Base-by-base conservation (phyloP, 2,797 vertebrate genomes). In the Tolypeutes matacus region DNA sequence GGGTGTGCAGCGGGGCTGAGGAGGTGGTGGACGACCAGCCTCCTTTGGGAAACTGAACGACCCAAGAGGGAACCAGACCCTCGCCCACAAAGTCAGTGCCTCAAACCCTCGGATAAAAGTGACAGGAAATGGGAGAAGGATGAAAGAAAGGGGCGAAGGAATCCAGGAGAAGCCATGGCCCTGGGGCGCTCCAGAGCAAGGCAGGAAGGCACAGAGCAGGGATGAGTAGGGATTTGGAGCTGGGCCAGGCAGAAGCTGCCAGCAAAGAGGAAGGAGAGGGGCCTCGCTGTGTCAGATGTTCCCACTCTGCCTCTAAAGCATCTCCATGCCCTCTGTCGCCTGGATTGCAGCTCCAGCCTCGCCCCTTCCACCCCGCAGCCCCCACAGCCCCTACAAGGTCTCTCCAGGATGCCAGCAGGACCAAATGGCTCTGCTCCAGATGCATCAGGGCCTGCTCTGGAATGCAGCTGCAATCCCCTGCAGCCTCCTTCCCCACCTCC, bases 351-450 rank as follows among this genome's bases (percentile, higher is more conserved):
- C 46, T 56, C 69, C 31, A 86, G 70, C 7, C 53, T 49, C 36
- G 6, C 29, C 51, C 7, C 65, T 53, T 39, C 69, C 8, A 58
- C 53, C 51, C 64, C 4, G 27, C 36, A 9, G 46, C 12, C 1
- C 5, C 18, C 7, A 14, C 27, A 34, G 36, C 2, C 58, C n/a
- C 49, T 17, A 3, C 3, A 4, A 2, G 65, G 2, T 4, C 4
- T 75, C 81, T 90, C 42, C 53, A 36, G 15, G 36, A 23, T 25
- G 29, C 7, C 7, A 15, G 27, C 13, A 46, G 3, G 2, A 58
- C 39, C 53, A 56, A 56, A 17, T 5, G 15, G 53, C 56, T 56
- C 20, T 56, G 42, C 42, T 49, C 29, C 6, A 49, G 72, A 17
- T 11, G 39, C 72, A 29, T 49, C 27, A 15, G 27, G 14, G 14